Conservation (phyloP, 2,888 invertebrate genomes). For the Adineta ricciae region DNA sequence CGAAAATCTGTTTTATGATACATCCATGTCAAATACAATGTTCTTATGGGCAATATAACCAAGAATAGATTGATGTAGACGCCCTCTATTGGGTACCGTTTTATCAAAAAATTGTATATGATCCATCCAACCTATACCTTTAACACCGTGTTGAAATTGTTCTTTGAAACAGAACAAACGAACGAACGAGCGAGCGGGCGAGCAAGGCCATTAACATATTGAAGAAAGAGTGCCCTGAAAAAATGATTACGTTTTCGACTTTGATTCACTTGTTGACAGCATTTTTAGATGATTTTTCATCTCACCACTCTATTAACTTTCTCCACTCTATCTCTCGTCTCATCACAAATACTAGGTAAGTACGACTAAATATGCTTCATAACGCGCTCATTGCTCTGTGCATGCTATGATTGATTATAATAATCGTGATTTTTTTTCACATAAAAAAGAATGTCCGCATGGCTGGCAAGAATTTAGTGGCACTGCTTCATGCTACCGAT, state of each 20-base stretch:
- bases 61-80: not conserved
- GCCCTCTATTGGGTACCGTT: not conserved
- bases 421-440: not conserved
- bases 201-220: not conserved
- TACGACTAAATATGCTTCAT: not conserved
- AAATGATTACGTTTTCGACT: not conserved
- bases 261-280: not conserved
- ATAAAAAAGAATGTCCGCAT: slow-evolving; percentile 29
- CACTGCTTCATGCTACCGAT: slow-evolving; percentile 31
- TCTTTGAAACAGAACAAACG: not conserved
- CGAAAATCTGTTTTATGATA: too few relatives aligned
- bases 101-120: not conserved
- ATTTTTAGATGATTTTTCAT: not conserved
- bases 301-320: not conserved
- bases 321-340: not conserved
- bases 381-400: not conserved
- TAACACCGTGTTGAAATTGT: not conserved
- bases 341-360: not conserved
- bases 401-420: not conserved
- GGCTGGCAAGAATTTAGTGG: slow-evolving; percentile 32
- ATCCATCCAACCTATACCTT: not conserved
- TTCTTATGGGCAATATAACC: not conserved
- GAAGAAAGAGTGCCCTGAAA: not conserved
- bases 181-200: not conserved
- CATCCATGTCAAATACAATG: too few relatives aligned